Base-by-base conservation (phyloP, 2,797 vertebrate genomes). In the Pseudochaenichthys georgianus region DNA sequence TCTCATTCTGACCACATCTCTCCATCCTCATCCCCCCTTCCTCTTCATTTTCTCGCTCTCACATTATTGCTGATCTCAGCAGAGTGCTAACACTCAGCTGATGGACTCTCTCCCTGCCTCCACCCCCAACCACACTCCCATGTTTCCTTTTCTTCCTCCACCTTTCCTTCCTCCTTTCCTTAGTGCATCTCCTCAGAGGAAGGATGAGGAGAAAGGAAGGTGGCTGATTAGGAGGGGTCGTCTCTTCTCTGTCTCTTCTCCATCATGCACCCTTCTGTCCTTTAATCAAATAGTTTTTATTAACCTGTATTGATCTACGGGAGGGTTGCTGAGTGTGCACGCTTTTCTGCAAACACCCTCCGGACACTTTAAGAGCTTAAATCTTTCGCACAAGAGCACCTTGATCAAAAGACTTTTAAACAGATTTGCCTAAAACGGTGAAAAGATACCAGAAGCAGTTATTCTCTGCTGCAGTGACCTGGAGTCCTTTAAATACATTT, bases 51-150 rank as follows among this genome's bases (percentile, higher is more conserved):
- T 77, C 88, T 90, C 60, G 12, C 81, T 84, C 81, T 34, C 46
- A 23, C 51, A 53, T 89, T 90, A 88, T 77, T 87, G 88, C 91
- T 92, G 90, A 92, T 87, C 81, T 93, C 89, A 91, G 90, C 93
- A 91, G 88, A 91, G 82, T 80, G 83, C 82, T 78, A 85, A 84
- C 90, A 91, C 89, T 89, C 87, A 90, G 90, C 86, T 92, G 90
- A 94, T 91, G 89, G 89, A 89, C 82, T 82, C 76, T 55, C 64
- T 13, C 66, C 43, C 73, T 62, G 13, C 57, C 68, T 55, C 77
- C 76, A 28, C 61, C 61, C 65, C 54, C 46, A 53, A 28, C 67
- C 58, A 52, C 72, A 81, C 64, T 52, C 58, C 53, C 63, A 31
- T 16, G 34, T 59, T 60, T 71, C 59, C 48, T 31, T 43, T 13